Conservation (phyloP, 2,113 vertebrate genomes). For the Thermophis baileyi region DNA sequence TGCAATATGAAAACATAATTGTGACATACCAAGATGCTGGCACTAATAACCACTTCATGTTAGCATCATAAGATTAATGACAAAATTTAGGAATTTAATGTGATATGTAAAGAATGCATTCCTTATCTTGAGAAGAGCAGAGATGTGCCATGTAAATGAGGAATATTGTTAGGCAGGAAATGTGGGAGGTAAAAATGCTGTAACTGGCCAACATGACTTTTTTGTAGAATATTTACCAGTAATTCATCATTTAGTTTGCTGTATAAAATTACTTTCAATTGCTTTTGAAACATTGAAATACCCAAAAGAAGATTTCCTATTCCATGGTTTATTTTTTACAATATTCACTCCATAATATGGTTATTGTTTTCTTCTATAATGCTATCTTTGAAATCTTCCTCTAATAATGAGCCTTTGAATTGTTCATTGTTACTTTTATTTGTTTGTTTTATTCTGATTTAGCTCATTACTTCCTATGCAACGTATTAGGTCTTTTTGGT, state of each 20-base stretch:
- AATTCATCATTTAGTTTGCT: neutral
- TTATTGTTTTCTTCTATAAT: neutral
- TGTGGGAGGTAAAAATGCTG: conserved; percentile 22
- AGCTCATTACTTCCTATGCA: neutral
- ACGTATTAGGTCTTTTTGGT: neutral
- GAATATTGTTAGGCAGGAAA: neutral
- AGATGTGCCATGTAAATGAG: conserved; percentile 8
- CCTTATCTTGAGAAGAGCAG: conserved; percentile 7
- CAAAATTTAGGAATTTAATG: conserved; percentile 18
- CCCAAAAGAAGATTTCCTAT: neutral
- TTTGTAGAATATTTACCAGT: conserved; percentile 30
- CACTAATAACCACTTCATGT: neutral
- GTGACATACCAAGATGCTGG: neutral
- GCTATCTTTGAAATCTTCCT: neutral
- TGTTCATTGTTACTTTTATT: neutral
- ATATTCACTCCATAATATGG: neutral
- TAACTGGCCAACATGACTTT: neutral
- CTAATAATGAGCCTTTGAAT: too few relatives aligned
- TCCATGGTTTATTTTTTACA: neutral
- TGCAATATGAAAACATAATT: neutral
- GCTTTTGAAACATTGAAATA: neutral
- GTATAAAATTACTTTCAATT: neutral
- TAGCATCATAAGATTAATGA: conserved; percentile 22
- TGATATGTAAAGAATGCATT: conserved; percentile 22
- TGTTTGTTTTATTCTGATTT: neutral